phyloP scores from a whole-genome alignment of 1,140 invertebrate species.

The Drosophila kanapiae region DNA sequence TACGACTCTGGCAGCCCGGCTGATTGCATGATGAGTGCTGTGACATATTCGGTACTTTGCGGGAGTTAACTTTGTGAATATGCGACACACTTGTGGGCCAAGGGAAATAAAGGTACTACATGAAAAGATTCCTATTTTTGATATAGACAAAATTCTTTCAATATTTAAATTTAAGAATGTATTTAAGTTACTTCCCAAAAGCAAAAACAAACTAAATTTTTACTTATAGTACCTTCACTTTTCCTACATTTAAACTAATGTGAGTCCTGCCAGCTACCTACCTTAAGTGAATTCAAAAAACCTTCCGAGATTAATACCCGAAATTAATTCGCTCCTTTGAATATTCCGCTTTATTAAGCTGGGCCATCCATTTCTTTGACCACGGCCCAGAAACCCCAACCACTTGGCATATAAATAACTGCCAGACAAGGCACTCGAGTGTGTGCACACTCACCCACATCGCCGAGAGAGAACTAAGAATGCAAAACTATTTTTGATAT shows the following conservation, averaged over 20 bases:
- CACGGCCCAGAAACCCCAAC: constrained; percentile 2
- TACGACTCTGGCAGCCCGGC: constrained; percentile 29
- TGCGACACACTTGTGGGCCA: not conserved
- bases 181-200: too few relatives aligned
- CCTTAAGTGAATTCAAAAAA: constrained; percentile 14
- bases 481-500: constrained; percentile 78
- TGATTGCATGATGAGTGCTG: constrained; percentile 25
- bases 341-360: constrained; percentile 39
- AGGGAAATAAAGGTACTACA: not conserved
- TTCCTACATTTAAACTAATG: not conserved
- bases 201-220: too few relatives aligned
- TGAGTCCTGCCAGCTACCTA: not conserved
- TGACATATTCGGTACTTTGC: constrained; percentile 32
- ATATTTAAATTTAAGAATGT: too few relatives aligned
- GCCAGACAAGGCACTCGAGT: constrained; percentile 65
- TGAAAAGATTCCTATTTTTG: too few relatives aligned
- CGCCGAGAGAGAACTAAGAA: constrained; percentile 13
- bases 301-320: constrained; percentile 25
- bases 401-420: constrained; percentile 64
- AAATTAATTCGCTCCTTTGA: constrained; percentile 31
- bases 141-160: too few relatives aligned
- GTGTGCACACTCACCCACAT: constrained; percentile 63
- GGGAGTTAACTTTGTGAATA: not conserved
- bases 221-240: not conserved
- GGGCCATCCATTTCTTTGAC: constrained; percentile 28